A percentile compares a stretch with the other conserved stretches of the same genome.
phyloP scores from a whole-genome alignment of 2,113 vertebrate species.

The Rhipidura dahli region DNA sequence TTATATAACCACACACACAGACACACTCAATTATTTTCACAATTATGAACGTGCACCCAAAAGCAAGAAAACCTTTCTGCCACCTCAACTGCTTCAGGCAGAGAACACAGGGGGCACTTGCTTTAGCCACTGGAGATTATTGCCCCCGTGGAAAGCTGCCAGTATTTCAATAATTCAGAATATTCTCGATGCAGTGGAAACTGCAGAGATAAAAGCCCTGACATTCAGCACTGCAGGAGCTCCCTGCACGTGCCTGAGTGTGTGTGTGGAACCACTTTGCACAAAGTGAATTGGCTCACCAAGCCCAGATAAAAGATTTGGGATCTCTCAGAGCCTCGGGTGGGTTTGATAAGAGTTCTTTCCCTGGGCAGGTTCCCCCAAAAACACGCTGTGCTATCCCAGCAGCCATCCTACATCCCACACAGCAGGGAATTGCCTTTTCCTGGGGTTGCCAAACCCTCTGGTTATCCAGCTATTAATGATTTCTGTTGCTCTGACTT shows the following conservation, averaged over 20 bases:
- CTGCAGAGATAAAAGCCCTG: background rate
- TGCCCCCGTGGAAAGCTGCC: background rate
- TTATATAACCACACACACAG: background rate
- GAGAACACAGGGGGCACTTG: background rate
- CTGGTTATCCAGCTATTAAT: background rate
- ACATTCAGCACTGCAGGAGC: accelerated
- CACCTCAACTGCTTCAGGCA: background rate
- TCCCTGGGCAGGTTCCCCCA: background rate
- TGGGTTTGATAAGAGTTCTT: background rate
- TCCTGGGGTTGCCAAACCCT: background rate
- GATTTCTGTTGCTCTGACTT: constrained; percentile 17
- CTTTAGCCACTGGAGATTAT: background rate
- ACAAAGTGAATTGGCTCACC: background rate
- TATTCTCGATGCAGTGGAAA: background rate
- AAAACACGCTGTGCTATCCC: background rate
- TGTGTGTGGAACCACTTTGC: background rate
- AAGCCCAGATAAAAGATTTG: background rate
- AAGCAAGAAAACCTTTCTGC: background rate
- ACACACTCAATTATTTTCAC: background rate
- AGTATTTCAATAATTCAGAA: background rate
- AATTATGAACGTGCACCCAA: background rate
- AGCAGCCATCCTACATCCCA: background rate
- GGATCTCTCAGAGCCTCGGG: background rate
- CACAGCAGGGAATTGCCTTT: background rate
- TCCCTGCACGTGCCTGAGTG: accelerated